Base-by-base conservation (phyloP, 2,888 invertebrate species). In the Volucella bombylans region DNA sequence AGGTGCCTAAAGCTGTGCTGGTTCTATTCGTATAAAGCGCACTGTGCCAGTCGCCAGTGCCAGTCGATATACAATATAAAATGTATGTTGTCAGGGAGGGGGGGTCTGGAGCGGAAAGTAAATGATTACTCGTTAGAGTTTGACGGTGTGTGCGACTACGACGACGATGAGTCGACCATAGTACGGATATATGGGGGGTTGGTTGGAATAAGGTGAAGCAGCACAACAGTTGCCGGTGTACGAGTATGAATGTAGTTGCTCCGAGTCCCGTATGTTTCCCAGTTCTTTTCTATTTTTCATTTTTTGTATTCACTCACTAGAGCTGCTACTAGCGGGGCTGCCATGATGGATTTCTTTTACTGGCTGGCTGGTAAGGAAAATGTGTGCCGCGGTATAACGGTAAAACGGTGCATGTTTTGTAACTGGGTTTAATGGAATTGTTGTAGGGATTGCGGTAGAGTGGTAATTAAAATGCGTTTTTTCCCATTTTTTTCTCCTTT, bases 401-500 rank as follows among this genome's bases (percentile, higher is more conserved):
- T 81, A 80, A 69, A 85, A 80, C 74, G 80, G 0, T 85, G 67
- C 80, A 83, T 76, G 85, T 85, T 81, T 80, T 77, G 85, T 72
- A 85, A 85, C 85, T 73, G 77, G 85, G 85, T 85, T 85, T 85
- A 81, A 85, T 85, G 85, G 76, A 72, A 81, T 77, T 80, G 76
- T 72, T 80, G 76, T 80, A 72, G 85, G 85, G 76, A 80, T 85
- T 81, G 80, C 81, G 81, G 85, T 85, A 68, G 85, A 85, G 81
- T 85, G 85, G 85, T 85, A 80, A 85, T 85, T 85, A 80, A 85
- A 85, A 85, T 80, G 80, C 59, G 67, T 80, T 67, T 71, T 69
- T 52, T 64, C 59, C 41, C 12, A 8, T 52, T 12, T 64, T 38
- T 64, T 38, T 45, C 23, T 52, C 45, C n/a, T n/a, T n/a, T n/a